Evolutionary conservation across 2,797 vertebrate species (phyloP).

Genomic region (Phrynocephalus forsythii): DNA sequence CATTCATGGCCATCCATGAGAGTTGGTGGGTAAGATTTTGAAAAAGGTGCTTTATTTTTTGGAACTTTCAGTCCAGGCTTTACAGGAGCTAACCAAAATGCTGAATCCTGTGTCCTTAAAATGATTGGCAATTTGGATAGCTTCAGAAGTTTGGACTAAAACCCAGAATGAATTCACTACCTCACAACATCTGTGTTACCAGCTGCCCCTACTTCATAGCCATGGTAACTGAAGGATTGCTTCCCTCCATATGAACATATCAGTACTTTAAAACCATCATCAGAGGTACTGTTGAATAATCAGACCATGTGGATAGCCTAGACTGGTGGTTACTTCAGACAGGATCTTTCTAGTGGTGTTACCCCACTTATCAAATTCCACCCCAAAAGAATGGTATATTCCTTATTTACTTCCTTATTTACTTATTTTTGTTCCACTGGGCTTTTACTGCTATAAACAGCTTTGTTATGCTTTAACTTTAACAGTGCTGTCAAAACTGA

Average conservation of each 20-base stretch:
- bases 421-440: neutral
- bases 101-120: too few species aligned
- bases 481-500: neutral
- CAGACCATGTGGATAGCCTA: neutral
- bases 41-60: too few species aligned
- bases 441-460: neutral
- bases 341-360: too few species aligned
- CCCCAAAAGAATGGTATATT: neutral
- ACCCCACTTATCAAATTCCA: too few species aligned
- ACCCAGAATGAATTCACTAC: too few species aligned
- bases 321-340: too few species aligned
- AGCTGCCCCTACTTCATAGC: neutral
- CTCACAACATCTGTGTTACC: too few species aligned
- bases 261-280: neutral
- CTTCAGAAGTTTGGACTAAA: too few species aligned
- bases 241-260: neutral
- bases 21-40: too few species aligned
- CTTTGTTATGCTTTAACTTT: neutral
- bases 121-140: too few species aligned
- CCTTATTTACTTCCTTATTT: neutral
- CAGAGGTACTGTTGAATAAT: neutral
- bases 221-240: neutral
- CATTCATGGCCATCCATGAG: neutral
- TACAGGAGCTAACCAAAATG: too few species aligned
- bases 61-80: too few species aligned